Evolutionary conservation across 1,140 invertebrate genomes (phyloP).

Genomic region (Nymphalis io): DNA sequence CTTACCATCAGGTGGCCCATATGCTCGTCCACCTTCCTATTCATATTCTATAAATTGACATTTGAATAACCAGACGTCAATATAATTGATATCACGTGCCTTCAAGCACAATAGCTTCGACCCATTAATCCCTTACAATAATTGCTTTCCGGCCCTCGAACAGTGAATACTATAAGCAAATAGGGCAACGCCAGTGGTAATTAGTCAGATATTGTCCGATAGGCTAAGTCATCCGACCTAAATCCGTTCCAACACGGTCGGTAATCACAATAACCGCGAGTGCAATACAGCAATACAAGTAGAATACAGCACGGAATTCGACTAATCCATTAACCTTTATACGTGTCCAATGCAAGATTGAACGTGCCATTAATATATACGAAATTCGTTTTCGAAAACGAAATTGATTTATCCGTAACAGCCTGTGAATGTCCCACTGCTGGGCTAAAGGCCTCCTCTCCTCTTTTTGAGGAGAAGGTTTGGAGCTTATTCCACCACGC

Average conservation of each 20-base stretch:
- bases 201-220: conserved; percentile 27
- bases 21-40: too few relatives aligned
- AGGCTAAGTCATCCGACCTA: conserved; percentile 11
- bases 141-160: neutral
- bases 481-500: too few relatives aligned
- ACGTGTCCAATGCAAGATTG: conserved; percentile 18
- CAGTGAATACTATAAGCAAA: neutral
- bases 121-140: conserved; percentile 8
- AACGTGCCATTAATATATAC: conserved; percentile 12
- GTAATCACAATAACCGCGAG: neutral
- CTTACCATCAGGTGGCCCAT: too few relatives aligned
- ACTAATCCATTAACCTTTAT: conserved; percentile 26
- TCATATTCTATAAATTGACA: too few relatives aligned
- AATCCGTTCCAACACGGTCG: conserved; percentile 7
- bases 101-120: neutral
- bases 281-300: conserved; percentile 14
- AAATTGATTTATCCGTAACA: neutral
- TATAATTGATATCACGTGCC: neutral
- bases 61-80: neutral
- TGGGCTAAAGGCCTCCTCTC: too few relatives aligned
- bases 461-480: too few relatives aligned
- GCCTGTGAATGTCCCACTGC: too few relatives aligned
- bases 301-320: conserved; percentile 14
- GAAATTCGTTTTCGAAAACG: conserved; percentile 1
- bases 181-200: neutral